Conservation (phyloP, 2,797 vertebrate species). For the Haliaeetus albicilla region DNA sequence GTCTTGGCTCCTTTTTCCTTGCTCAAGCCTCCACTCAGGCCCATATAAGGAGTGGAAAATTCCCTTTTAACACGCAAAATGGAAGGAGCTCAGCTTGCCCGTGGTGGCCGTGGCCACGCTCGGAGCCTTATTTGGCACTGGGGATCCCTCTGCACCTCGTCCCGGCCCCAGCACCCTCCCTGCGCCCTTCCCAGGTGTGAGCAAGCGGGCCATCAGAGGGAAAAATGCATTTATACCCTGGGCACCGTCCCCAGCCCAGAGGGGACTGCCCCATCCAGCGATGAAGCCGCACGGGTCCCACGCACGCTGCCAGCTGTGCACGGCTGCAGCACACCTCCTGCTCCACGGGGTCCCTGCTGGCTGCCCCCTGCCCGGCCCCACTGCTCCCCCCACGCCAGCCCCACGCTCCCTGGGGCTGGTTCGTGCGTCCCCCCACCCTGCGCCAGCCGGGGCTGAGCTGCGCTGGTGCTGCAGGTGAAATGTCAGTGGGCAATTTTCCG, state of each 20-base stretch:
- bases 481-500: not conserved
- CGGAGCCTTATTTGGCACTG: not conserved
- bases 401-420: fast-evolving
- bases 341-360: fast-evolving
- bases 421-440: fast-evolving
- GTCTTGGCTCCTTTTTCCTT: not conserved
- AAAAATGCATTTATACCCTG: not conserved
- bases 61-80: not conserved
- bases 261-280: fast-evolving
- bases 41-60: constrained; percentile 66
- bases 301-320: fast-evolving
- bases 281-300: fast-evolving
- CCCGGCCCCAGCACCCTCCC: not conserved
- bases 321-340: not conserved
- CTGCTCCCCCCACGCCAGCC: not conserved
- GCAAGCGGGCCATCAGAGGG: fast-evolving
- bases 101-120: fast-evolving
- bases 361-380: fast-evolving
- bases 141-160: not conserved
- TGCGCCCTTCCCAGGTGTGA: fast-evolving
- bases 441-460: fast-evolving
- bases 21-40: not conserved
- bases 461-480: not conserved
- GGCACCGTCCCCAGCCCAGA: not conserved
- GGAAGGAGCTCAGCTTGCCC: not conserved